Evolutionary conservation across 1,140 invertebrate species (phyloP).

Genomic region (Dermatophagoides farinae): DNA sequence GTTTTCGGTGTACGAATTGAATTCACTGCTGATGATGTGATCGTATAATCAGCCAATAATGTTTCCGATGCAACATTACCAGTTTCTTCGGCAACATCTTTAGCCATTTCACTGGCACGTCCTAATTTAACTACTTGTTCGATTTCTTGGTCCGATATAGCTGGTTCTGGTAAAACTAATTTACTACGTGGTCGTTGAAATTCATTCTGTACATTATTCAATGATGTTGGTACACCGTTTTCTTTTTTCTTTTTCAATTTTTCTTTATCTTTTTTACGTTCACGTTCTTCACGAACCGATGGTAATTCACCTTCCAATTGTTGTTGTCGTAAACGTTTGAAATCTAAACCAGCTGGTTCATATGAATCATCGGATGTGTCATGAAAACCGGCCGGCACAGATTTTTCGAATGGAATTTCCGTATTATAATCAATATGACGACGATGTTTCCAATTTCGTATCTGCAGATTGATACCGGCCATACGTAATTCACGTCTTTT

Average conservation of each 20-base stretch:
- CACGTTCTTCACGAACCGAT: conserved; percentile 67
- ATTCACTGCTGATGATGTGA: conserved; percentile 38
- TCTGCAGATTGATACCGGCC: conserved; percentile 70
- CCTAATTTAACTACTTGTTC: conserved; percentile 87
- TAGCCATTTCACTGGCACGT: conserved; percentile 73
- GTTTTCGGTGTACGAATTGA: conserved; percentile 58
- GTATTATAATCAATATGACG: conserved; percentile 89
- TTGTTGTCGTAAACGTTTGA: conserved; percentile 66
- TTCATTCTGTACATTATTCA: conserved; percentile 61
- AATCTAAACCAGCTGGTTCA: conserved; percentile 70
- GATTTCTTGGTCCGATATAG: conserved; percentile 65
- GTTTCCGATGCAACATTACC: conserved; percentile 59
- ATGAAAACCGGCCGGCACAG: conserved; percentile 72
- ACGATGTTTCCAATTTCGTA: conserved; percentile 41
- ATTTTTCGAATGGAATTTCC: conserved; percentile 93
- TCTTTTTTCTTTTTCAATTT: conserved; percentile 75
- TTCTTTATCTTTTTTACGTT: conserved; percentile 68
- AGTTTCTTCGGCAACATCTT: conserved; percentile 68
- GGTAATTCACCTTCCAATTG: conserved; percentile 76
- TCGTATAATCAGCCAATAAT: conserved; percentile 73
- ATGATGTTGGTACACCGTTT: conserved; percentile 78
- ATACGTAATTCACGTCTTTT: conserved; percentile 87
- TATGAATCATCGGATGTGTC: conserved; percentile 72
- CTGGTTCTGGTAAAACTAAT: conserved; percentile 80
- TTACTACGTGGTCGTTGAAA: conserved; percentile 84